Evolutionary conservation across 2,113 vertebrate genomes (phyloP).

Genomic region (Oxyruncus cristatus): DNA sequence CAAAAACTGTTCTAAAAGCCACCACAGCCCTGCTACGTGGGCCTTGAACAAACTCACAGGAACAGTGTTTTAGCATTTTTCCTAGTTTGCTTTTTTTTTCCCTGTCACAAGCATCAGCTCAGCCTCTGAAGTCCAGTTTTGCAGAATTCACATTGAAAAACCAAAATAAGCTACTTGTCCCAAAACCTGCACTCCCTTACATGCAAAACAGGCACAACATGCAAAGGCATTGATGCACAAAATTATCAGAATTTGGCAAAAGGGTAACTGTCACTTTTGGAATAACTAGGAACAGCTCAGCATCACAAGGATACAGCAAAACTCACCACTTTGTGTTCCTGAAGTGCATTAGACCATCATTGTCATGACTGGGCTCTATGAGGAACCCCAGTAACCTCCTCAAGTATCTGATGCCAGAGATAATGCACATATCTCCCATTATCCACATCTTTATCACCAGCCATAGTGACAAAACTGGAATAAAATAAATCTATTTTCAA

Average conservation of each 20-base stretch:
- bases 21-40: neutral
- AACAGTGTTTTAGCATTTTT: neutral
- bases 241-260: neutral
- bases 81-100: neutral
- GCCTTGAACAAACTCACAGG: neutral
- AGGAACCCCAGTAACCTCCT: neutral
- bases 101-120: neutral
- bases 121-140: neutral
- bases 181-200: neutral
- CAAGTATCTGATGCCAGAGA: neutral
- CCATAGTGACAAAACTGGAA: neutral
- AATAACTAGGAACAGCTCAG: neutral
- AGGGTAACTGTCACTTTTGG: neutral
- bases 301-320: neutral
- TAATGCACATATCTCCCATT: rapidly evolving
- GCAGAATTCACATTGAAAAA: neutral
- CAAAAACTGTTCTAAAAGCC: neutral
- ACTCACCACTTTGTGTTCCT: neutral
- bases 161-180: neutral
- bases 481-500: neutral
- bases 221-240: rapidly evolving
- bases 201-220: neutral
- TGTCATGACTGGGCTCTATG: rapidly evolving
- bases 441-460: neutral
- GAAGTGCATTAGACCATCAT: neutral